A percentile compares a stretch with the other conserved stretches of the same genome.
Evolutionary conservation across 2,888 invertebrate species (phyloP).

Genomic region (Notodonta dromedarius): DNA sequence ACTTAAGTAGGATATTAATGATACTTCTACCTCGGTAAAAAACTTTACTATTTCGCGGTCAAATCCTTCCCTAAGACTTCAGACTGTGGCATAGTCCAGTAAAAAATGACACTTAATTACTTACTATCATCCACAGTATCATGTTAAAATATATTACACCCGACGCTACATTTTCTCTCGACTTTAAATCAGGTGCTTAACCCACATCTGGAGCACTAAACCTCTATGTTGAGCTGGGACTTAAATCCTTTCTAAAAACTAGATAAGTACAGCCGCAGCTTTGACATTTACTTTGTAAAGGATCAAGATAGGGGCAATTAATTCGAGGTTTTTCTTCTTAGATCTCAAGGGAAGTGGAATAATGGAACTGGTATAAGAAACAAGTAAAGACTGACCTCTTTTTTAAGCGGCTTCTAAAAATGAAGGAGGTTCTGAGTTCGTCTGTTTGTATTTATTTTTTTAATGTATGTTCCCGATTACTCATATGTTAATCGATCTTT

Average conservation of each 20-base stretch:
- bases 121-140: background rate
- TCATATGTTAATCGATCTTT: too few relatives aligned
- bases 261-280: background rate
- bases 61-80: background rate
- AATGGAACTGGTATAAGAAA: background rate
- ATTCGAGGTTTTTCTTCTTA: background rate
- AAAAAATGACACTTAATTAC: background rate
- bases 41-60: background rate
- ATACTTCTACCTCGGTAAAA: too few relatives aligned
- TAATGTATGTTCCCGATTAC: too few relatives aligned
- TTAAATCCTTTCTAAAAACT: constrained; percentile 6
- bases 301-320: constrained; percentile 1
- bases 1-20: too few relatives aligned
- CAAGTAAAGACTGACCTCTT: too few relatives aligned
- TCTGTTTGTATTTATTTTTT: too few relatives aligned
- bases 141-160: constrained; percentile 6
- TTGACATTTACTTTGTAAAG: background rate
- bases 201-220: background rate
- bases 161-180: background rate
- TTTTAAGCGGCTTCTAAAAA: too few relatives aligned
- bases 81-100: background rate
- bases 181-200: constrained; percentile 13
- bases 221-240: background rate
- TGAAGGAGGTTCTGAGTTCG: too few relatives aligned
- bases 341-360: background rate